phyloP scores from a whole-genome alignment of 2,888 invertebrate genomes.

The Macroteleia sp. region DNA sequence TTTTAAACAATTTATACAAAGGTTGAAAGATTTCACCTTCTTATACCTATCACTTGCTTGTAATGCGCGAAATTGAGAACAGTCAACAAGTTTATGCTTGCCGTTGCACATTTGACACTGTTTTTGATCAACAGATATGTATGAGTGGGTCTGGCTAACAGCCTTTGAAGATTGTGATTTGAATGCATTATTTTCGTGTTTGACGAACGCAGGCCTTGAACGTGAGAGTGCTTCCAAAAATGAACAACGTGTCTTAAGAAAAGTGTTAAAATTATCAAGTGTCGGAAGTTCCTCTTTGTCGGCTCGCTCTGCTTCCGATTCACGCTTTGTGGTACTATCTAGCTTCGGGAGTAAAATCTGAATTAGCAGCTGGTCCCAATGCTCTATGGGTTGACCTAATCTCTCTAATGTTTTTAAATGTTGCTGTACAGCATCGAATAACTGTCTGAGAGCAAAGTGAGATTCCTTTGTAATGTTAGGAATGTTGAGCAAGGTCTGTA shows the following conservation, averaged over 20 bases:
- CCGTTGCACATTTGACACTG: too few species aligned
- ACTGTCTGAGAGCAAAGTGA: neutral
- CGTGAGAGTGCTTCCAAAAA: slow-evolving; percentile 12
- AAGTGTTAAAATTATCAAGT: neutral
- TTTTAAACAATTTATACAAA: slow-evolving; percentile 27
- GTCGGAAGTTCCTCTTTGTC: slow-evolving; percentile 7
- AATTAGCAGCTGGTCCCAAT: neutral
- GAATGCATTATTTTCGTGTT: neutral
- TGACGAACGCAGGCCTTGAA: too few species aligned
- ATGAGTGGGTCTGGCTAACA: neutral
- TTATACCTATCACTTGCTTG: slow-evolving; percentile 3
- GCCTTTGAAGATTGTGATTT: neutral
- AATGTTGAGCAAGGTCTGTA: neutral
- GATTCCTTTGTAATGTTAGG: slow-evolving; percentile 2
- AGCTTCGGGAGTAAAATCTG: slow-evolving; percentile 13
- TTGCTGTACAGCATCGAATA: neutral
- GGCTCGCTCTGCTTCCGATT: slow-evolving; percentile 18
- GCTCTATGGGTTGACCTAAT: slow-evolving; percentile 6
- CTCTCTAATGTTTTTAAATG: neutral
- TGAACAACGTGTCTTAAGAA: slow-evolving; percentile 9
- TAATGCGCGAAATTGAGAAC: slow-evolving; percentile 4
- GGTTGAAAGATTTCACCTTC: neutral
- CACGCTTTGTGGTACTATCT: neutral
- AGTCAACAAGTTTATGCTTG: slow-evolving; percentile 7
- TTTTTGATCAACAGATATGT: too few species aligned